Base-by-base conservation (phyloP, 2,797 vertebrate genomes). In the Geotrypetes seraphini region DNA sequence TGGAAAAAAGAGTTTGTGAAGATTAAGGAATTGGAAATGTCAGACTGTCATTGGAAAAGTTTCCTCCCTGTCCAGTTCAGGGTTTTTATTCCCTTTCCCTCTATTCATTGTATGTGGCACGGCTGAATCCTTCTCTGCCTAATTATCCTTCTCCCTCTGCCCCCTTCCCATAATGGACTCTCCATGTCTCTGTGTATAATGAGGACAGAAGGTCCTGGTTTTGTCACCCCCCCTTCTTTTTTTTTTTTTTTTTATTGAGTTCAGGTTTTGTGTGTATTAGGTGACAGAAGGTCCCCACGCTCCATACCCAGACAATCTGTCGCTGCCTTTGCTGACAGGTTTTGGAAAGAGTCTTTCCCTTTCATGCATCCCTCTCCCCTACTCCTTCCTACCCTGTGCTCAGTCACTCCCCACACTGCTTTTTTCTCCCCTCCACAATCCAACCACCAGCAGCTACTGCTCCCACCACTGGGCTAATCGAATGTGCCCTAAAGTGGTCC, bases 251-350 rank as follows among this genome's bases (percentile, higher is more conserved):
- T 50, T 40, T 22, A 32, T 33, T 16, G 51, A 69, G 63, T 8
- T 44, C 57, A 44, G 66, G 58, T 53, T 62, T 47, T 38, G 57
- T 49, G 40, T 31, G 42, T 29, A 31, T 54, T 16, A 37, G 59
- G 59, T 50, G 69, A 64, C 71, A 72, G 75, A 41, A 55, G 75
- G 73, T 62, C 63, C 64, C 36, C 45, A 57, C 53, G 53, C 65
- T 45, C 39, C 34, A 41, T 51, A 50, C 55, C 51, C 9, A 49
- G 22, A 25, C 72, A 69, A 71, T 71, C 72, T 78, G 75, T 71
- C 67, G 63, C 57, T 50, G 43, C 59, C 47, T 39, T 45, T 37
- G 16, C 65, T 33, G 63, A 47, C 64, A 64, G 70, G 59, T 63
- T 20, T 55, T 21, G 36, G 46, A 45, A 33, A 58, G 60, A 60